Base-by-base conservation (phyloP, 2,888 invertebrate genomes). In the Tiphia femorata region DNA sequence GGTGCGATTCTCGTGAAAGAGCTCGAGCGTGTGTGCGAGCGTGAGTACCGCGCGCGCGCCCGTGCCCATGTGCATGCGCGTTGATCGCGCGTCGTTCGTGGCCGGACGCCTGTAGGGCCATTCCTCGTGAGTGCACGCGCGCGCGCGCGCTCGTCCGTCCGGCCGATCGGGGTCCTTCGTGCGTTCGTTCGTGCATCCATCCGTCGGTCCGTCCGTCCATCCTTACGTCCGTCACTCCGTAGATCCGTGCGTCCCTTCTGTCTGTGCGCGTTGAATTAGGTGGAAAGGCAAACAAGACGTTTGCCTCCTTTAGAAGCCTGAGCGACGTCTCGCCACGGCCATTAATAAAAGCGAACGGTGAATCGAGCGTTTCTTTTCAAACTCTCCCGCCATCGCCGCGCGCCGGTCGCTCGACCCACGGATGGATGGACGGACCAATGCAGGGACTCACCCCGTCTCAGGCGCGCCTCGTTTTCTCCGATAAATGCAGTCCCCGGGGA, bases 1-100 rank as follows among this genome's bases (percentile, higher is more conserved):
- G 75, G 74, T 75, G 75, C 70, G 75, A 70, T 64, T 69, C 62
- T 52, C 65, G 61, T 73, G 73, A 75, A 70, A 72, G 74, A 69
- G 67, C 49, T 47, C 51, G 43, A 38, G 52, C 47, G 41, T 43
- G 40, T 44, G 29, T 27, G 41, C 12, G 37, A 23, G 47, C 40
- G 33, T 33, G 40, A 25, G 38, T n/a, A n/a, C n/a, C n/a, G n/a
- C 10, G n/a, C 7, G 23, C 23, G 35, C 7, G 37, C 30, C 30
- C 23, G 27, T 20, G 27, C 21, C 17, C 35, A 21, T 49, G 41
- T 37, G 49, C 37, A 16, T 52, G 48, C 25, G 25, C 25, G 48
- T n/a, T n/a, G n/a, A n/a, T n/a, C 37, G 49, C 12, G 44, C 35
- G 40, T 48, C 53, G 49, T 64, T 42, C 49, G 55, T 23, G 35